These are phyloP conservation scores for Malurus cyaneus DNA, from an alignment of 2,113 vertebrate species.

Conservation along the genomic window DNA sequence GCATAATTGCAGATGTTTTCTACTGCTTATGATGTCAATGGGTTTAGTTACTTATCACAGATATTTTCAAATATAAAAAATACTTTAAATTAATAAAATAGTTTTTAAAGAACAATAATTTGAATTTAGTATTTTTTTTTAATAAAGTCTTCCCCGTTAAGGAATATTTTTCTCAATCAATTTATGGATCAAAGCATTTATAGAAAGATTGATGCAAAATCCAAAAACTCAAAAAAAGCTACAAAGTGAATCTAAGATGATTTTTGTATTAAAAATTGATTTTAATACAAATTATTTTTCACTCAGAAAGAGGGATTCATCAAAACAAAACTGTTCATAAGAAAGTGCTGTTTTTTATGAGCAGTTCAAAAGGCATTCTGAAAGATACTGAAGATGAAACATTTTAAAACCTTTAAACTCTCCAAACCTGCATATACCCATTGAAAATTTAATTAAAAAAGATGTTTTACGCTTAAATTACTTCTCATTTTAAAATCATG, in stretches of 20 bases:
- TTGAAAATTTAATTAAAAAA: neutral
- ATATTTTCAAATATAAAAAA: neutral
- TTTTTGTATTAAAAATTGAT: too few relatives aligned
- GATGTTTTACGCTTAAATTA: rapidly evolving
- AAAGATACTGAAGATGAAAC: neutral
- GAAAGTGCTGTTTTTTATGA: neutral
- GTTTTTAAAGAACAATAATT: neutral
- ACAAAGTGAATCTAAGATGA: neutral
- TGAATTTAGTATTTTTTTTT: neutral
- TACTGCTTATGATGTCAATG: neutral
- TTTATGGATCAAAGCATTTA: neutral
- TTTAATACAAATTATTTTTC: neutral
- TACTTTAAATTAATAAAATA: neutral
- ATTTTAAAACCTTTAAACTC: neutral
- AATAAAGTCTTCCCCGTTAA: neutral
- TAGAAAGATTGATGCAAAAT: neutral
- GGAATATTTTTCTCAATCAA: neutral
- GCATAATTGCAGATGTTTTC: neutral
- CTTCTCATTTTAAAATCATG: neutral
- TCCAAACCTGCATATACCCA: neutral
- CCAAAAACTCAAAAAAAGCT: neutral
- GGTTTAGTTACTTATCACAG: neutral
- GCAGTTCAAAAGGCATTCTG: neutral
- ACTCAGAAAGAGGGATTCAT: neutral
- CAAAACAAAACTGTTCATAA: neutral